Conservation (phyloP, 2,888 invertebrate species). For the Dryobotodes eremita region DNA sequence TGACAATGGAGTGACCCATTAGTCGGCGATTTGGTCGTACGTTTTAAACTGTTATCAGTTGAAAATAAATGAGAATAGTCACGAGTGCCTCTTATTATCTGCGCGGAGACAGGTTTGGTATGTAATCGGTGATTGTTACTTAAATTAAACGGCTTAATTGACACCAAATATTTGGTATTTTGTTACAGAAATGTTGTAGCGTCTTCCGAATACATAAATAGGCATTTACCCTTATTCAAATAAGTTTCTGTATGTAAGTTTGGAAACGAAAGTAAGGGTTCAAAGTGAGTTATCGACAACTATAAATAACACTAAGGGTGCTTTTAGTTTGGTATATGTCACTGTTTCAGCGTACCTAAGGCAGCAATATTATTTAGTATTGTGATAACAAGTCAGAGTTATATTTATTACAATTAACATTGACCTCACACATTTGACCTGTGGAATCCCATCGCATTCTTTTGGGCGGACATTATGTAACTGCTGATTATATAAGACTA, state of each 20-base stretch:
- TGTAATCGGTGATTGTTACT: conserved; percentile 72
- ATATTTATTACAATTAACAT: conserved; percentile 46
- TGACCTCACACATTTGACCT: conserved; percentile 39
- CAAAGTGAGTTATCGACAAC: conserved; percentile 46
- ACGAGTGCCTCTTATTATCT: conserved; percentile 67
- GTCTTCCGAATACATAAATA: conserved; percentile 39
- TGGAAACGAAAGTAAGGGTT: conserved; percentile 51
- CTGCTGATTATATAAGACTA: conserved; percentile 15
- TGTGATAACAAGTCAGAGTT: conserved; percentile 16
- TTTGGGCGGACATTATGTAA: conserved; percentile 28
- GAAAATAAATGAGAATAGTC: conserved; percentile 71
- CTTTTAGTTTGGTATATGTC: conserved; percentile 34
- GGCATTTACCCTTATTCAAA: conserved; percentile 45
- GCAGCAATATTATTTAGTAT: conserved; percentile 19
- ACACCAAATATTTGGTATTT: conserved; percentile 59
- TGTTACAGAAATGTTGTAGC: conserved; percentile 39
- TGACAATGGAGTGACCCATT: conserved; percentile 86
- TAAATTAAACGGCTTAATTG: conserved; percentile 65
- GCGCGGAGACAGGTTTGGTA: conserved; percentile 68
- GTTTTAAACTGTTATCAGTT: conserved; percentile 77
- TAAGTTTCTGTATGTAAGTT: conserved; percentile 40
- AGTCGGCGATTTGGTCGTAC: conserved; percentile 75
- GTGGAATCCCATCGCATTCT: conserved; percentile 17
- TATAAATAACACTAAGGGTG: conserved; percentile 51
- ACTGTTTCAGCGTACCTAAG: conserved; percentile 17